Percentiles rank a stretch among this genome's conserved stretches.
Conservation (phyloP, 1,140 invertebrate species). For the Pissodes strobi region DNA sequence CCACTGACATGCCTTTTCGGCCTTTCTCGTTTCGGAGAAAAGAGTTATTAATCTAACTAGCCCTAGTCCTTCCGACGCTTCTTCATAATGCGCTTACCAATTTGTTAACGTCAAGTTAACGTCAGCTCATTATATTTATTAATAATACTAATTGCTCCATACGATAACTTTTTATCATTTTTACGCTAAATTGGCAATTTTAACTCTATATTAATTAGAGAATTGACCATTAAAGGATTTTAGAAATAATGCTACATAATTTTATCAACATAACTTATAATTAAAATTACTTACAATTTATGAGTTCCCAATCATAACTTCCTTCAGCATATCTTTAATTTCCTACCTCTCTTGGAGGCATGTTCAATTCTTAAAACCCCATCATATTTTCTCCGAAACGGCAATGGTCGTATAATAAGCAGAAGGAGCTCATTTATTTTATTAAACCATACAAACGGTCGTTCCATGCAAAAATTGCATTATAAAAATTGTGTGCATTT, state of each 20-base stretch:
- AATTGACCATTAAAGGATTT: neutral
- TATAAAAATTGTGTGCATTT: constrained; percentile 6
- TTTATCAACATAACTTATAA: no score
- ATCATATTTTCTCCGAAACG: neutral
- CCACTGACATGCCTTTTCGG: no score
- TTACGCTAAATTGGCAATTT: neutral
- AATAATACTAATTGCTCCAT: neutral
- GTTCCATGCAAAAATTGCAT: constrained; percentile 1
- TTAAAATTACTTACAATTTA: no score
- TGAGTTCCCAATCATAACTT: no score
- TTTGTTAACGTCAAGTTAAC: constrained; percentile 5
- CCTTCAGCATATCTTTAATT: no score
- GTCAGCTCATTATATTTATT: constrained; percentile 1
- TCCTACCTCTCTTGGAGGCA: neutral
- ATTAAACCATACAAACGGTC: neutral
- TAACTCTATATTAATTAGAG: neutral
- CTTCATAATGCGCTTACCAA: neutral
- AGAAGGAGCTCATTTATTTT: neutral
- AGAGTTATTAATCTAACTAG: no score
- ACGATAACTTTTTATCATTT: neutral
- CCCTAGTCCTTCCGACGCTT: no score
- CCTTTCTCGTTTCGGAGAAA: no score
- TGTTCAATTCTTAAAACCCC: neutral
- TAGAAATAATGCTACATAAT: no score
- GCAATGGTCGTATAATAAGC: neutral